These are phyloP conservation scores for Takifugu ocellatus DNA, from an alignment of 2,797 vertebrate species.

Conservation along the genomic window DNA sequence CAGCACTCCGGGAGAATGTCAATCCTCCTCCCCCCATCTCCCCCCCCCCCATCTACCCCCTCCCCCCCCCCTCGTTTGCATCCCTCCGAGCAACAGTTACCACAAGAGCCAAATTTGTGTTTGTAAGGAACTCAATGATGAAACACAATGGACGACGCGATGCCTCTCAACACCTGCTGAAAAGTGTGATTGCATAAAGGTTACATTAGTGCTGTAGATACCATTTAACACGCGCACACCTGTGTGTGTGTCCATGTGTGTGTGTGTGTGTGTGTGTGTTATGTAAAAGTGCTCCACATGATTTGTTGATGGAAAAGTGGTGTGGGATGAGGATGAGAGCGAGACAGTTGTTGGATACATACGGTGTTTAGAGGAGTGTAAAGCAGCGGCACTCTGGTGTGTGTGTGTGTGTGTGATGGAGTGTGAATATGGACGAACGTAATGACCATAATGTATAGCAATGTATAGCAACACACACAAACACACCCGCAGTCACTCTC, in stretches of 20 bases:
- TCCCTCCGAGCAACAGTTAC: conserved; percentile 63
- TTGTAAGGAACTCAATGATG: conserved; percentile 33
- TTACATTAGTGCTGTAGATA: conserved; percentile 46
- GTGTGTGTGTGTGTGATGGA: conserved; percentile 17
- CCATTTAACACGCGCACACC: conserved; percentile 28
- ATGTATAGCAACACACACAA: conserved; percentile 9
- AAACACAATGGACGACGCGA: conserved; percentile 22
- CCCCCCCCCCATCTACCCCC: conserved; percentile 34
- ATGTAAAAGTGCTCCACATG: conserved; percentile 69
- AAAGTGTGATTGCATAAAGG: conserved; percentile 30
- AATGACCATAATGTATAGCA: not conserved
- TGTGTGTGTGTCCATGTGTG: conserved; percentile 20
- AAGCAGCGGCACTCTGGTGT: conserved; percentile 38
- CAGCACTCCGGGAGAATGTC: conserved; percentile 75
- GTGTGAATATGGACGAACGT: conserved; percentile 2
- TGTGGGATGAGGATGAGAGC: conserved; percentile 67
- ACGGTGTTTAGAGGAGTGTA: conserved; percentile 45
- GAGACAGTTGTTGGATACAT: conserved; percentile 75
- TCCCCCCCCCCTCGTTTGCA: conserved; percentile 19
- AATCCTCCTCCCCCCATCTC: conserved; percentile 55
- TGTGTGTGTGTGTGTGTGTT: conserved; percentile 50
- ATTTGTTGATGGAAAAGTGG: conserved; percentile 71
- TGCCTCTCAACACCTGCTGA: conserved; percentile 41
- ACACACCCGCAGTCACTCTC: conserved; percentile 3
- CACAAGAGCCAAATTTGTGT: conserved; percentile 46